Base-by-base conservation (phyloP, 1,140 invertebrate genomes). In the Nomia melanderi region DNA sequence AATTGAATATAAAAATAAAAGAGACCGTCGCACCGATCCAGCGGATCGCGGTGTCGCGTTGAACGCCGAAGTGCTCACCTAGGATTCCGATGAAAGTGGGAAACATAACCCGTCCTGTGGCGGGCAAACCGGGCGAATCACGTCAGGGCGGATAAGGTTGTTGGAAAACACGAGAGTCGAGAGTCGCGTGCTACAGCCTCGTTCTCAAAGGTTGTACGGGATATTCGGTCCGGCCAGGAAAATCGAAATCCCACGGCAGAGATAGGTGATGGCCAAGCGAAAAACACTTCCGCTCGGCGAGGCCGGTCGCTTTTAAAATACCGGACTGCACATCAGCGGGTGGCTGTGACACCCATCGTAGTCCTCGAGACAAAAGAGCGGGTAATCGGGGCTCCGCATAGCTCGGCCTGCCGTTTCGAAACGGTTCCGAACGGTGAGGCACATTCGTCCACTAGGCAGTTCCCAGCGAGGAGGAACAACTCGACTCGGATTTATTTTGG, bases 71-170 rank as follows among this genome's bases (percentile, higher is more conserved):
- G n/a, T 14, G 11, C 93, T 93, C 91, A 95, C 94, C 94, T 94
- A 95, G 92, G 90, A 95, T 95, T 88, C 93, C 93, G 91, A 95
- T 94, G 92, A 94, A 94, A 93, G 94, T 94, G 93, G 93, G 94
- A 95, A 95, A 95, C 94, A 95, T 95, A 95, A 95, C 95, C 95
- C 88, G 89, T 89, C 85, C 79, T 86, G 85, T 89, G 85, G 84
- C 87, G 88, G 85, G 87, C 75, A 86, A 88, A 86, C 72, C 82
- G 79, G 82, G 71, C 73, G 66, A 84, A 78, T 78, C 66, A 63
- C 75, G 82, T 84, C 83, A 76, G 75, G 77, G 75, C 71, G 78
- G 69, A 72, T 64, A 72, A 79, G 41, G n/a, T 69, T 56, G 73
- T 77, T n/a, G 41, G 50, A 54, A 65, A 56, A 65, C 39, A 65